These are phyloP conservation scores for Sepiola atlantica DNA, from an alignment of 2,888 invertebrate genomes.

Conservation along the genomic window DNA sequence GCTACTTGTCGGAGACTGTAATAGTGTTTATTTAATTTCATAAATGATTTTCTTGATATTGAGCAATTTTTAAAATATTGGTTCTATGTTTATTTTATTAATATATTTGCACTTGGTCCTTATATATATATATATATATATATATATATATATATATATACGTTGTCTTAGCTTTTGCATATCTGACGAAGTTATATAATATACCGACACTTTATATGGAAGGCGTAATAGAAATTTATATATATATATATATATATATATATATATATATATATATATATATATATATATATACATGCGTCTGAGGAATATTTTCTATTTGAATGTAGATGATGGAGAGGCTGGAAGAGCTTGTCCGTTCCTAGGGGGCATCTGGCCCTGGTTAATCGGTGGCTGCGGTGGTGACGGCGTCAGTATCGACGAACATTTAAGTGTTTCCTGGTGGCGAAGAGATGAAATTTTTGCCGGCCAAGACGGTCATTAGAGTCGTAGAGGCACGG, in stretches of 20 bases:
- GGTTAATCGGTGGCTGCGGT: not conserved
- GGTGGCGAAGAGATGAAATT: not conserved
- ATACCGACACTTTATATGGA: no score
- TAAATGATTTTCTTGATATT: no score
- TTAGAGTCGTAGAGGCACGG: not conserved
- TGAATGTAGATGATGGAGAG: not conserved
- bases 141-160: not conserved
- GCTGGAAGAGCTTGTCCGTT: not conserved
- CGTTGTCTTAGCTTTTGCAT: no score
- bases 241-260: constrained; percentile 10
- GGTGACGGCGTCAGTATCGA: not conserved
- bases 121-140: not conserved
- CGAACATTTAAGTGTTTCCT: not conserved
- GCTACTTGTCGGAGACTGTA: no score
- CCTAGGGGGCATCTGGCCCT: not conserved
- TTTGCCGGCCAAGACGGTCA: not conserved
- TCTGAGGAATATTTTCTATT: not conserved
- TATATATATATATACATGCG: not conserved
- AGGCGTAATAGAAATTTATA: not conserved
- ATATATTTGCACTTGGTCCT: no score
- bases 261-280: not conserved
- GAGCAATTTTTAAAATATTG: no score
- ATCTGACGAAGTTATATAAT: no score
- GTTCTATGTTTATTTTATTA: no score
- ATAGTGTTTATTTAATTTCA: no score